Evolutionary conservation across 2,888 invertebrate genomes (phyloP), one percentile per base, ranked within the genome.

Genomic region (Caenorhabditis sulstoni): DNA sequence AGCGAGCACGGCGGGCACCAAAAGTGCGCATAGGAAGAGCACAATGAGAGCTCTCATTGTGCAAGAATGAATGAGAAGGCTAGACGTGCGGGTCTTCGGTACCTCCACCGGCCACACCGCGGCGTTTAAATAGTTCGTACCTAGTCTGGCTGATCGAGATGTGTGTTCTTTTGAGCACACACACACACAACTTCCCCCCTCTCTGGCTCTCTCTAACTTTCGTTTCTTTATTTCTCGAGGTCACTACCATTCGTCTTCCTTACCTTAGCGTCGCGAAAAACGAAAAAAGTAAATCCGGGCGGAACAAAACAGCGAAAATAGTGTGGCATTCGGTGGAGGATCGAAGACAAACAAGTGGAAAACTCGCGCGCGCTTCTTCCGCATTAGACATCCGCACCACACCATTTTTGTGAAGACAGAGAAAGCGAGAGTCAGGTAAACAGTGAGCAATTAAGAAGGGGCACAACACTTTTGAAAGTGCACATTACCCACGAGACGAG

Each of bases 331-430:
- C 29, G 29, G 29, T 29, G 50, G 5, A 44, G 55, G 44, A 59
- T 75, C 12, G 47, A 35, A 53, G 53, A 61, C 45, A 11, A 39
- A 29, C 9, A 29, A 37, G 55, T 0, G 12, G 3, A 4, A 68
- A 29, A 20, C 47, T 7, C 29, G 4, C 29, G 4, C 29, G 29
- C 29, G 7, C 50, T 49, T 35, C 70, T 70, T 71, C 71, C 71
- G 71, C 71, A 50, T 71, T 71, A 61, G 62, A 71, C 41, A 71
- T 71, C 71, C 71, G 71, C 71, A 71, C 57, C 71, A 71, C 11
- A 3, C 29, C 52, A 11, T 55, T 62, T 55, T 49, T 1, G 58
- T 1, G 35, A 44, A 22, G 9, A 39, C n/a, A 58, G 16, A 59
- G 18, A 20, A 29, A 29, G 23, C 16, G n/a, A 8, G 52, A 52